These are phyloP conservation scores for Meganola albula DNA, from an alignment of 2,888 invertebrate genomes.

Conservation along the genomic window DNA sequence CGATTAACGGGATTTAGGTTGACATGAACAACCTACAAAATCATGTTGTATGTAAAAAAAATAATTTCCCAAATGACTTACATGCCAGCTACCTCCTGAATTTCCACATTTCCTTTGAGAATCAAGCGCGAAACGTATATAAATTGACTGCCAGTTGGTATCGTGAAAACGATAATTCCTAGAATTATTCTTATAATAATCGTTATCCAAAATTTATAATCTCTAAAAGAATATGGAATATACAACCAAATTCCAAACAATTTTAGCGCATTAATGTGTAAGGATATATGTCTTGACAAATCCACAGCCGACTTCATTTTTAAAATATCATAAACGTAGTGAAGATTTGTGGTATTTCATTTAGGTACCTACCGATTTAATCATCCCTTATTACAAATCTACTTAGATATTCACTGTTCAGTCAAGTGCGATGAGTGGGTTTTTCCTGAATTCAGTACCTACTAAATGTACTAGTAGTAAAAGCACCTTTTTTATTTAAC, in stretches of 20 bases:
- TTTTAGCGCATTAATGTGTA: conserved; percentile 39
- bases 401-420: no score
- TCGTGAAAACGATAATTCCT: conserved; percentile 29
- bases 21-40: no score
- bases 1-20: no score
- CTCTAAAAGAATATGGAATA: conserved; percentile 34
- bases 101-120: conserved; percentile 33
- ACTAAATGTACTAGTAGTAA: no score
- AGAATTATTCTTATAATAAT: conserved; percentile 29
- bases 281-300: conserved; percentile 34
- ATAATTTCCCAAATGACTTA: conserved; percentile 39
- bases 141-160: conserved; percentile 39
- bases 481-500: no score
- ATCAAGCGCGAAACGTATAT: conserved; percentile 36
- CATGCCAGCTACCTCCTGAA: conserved; percentile 44
- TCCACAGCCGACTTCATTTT: conserved; percentile 35
- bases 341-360: no score
- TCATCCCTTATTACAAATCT: no score
- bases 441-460: no score
- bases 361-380: no score
- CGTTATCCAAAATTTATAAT: conserved; percentile 34
- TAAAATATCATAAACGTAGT: conserved; percentile 24
- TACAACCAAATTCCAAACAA: conserved; percentile 41
- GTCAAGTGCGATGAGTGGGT: no score
- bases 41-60: no score